Conservation (phyloP, 1,140 invertebrate genomes). For the Patella vulgata region DNA sequence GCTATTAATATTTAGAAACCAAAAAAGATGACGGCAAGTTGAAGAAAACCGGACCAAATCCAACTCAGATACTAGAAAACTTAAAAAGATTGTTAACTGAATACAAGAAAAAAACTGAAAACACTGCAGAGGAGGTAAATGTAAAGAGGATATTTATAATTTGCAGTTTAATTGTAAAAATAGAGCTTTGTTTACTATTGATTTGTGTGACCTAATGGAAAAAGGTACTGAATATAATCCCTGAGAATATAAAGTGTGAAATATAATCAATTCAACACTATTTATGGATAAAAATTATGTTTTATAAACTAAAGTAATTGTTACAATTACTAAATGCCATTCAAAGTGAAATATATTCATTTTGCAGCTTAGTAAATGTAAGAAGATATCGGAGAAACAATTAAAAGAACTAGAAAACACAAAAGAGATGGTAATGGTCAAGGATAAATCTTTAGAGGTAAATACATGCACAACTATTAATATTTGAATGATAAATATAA, state of each 20-base stretch:
- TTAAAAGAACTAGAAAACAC: conserved; percentile 53
- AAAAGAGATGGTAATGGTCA: conserved; percentile 58
- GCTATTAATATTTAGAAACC: too few relatives aligned
- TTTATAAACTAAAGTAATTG: too few relatives aligned
- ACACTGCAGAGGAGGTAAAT: conserved; percentile 52
- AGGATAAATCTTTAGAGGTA: conserved; percentile 63
- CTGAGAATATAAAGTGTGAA: too few relatives aligned
- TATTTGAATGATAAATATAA: background rate
- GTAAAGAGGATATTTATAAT: background rate
- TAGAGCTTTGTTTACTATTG: too few relatives aligned
- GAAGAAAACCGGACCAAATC: conserved; percentile 40
- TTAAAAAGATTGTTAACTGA: conserved; percentile 46
- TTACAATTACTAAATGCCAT: too few relatives aligned
- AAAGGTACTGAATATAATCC: too few relatives aligned
- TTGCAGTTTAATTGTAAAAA: too few relatives aligned
- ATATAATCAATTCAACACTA: too few relatives aligned
- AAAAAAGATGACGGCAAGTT: conserved; percentile 36
- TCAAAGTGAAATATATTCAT: too few relatives aligned
- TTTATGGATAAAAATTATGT: too few relatives aligned
- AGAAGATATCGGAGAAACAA: conserved; percentile 46
- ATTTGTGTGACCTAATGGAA: too few relatives aligned
- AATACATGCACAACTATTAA: conserved; percentile 1
- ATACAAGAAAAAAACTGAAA: conserved; percentile 51
- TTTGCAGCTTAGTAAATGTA: conserved; percentile 47
- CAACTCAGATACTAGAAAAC: conserved; percentile 50